Conservation (phyloP, 2,113 vertebrate species). For the cattle (Bos taurus) region ARS-UCD2.0 NC_037330.1:77658001-77658500, state of each 20-base stretch:
- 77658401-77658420: too few relatives aligned
- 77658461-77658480: too few relatives aligned
- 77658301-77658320: background rate
- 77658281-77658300: background rate
- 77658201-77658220: background rate
- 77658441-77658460: too few relatives aligned
- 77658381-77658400: too few relatives aligned
- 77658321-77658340: background rate
- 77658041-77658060: background rate
- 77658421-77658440: too few relatives aligned
- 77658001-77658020: slow-evolving; percentile 20
- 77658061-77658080: background rate
- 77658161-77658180: background rate
- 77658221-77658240: background rate
- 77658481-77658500: too few relatives aligned
- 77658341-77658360: background rate
- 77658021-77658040: background rate
- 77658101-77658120: background rate
- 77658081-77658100: background rate
- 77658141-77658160: background rate
- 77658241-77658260: background rate
- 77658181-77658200: background rate
- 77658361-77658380: background rate
- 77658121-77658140: background rate
- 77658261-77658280: background rate